A percentile compares a stretch with the other conserved stretches of the same genome.
These are phyloP conservation scores for Acanthopagrus latus DNA, from an alignment of 2,797 vertebrate species.

Conservation along the genomic window DNA sequence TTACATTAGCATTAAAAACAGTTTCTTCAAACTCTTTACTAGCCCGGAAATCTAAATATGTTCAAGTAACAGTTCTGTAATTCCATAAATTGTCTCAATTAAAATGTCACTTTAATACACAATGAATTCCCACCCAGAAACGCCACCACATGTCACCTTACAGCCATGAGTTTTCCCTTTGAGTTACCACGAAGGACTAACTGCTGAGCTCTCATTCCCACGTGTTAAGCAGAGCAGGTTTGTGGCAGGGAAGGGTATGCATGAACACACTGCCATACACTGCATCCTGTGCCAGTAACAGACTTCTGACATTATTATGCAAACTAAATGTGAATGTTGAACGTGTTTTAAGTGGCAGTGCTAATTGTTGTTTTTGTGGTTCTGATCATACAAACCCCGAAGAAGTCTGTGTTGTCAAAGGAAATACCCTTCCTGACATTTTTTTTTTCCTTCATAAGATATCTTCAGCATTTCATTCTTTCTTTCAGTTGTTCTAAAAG, in stretches of 20 bases:
- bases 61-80: neutral
- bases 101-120: constrained; percentile 7
- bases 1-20: neutral
- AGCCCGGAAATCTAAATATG: neutral
- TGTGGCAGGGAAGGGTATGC: constrained; percentile 76
- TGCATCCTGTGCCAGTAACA: constrained; percentile 80
- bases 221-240: constrained; percentile 56
- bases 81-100: neutral
- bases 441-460: constrained; percentile 5
- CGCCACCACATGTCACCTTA: neutral
- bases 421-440: constrained; percentile 41
- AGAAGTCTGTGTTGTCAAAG: constrained; percentile 52
- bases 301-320: constrained; percentile 86
- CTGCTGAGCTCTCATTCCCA: constrained; percentile 55
- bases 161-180: constrained; percentile 19
- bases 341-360: constrained; percentile 65
- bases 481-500: constrained; percentile 26
- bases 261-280: constrained; percentile 80
- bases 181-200: constrained; percentile 52
- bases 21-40: constrained; percentile 3
- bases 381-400: constrained; percentile 46
- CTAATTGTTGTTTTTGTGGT: constrained; percentile 62
- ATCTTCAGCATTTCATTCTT: constrained; percentile 16
- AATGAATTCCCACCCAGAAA: constrained; percentile 18
- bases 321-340: constrained; percentile 84